Evolutionary conservation across 1,140 invertebrate species (phyloP), one percentile per base, ranked within the genome.

Genomic region (Sipha flava): DNA sequence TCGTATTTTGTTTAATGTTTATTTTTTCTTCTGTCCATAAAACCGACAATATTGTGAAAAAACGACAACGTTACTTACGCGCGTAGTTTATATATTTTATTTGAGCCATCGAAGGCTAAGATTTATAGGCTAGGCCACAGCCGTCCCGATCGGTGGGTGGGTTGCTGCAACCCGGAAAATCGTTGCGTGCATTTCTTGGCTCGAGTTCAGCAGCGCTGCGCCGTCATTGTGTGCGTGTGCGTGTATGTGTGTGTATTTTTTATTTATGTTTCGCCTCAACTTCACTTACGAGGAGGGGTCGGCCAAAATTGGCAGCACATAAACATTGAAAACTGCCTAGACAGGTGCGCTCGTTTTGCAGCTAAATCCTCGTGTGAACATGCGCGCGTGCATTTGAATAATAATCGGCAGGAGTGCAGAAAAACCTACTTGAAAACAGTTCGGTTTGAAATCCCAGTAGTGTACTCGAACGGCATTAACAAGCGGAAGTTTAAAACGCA

Each of bases 161-260:
- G 16, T 70, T 45, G 18, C 18, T 70, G 40, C 23, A 47, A 70
- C 66, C 40, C 66, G 66, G 66, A 70, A 70, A 70, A 47, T 70
- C 40, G 43, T 70, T 26, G 40, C 43, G 2, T 21, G 64, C 21
- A 45, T 70, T 47, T 70, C 66, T 70, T 70, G 66, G 66, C 66
- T 70, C 66, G 66, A 47, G 23, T 70, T 47, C 40, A 68, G 14
- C 43, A n/a, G 9, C n/a, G 2, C 1, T n/a, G 47, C 16, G 40
- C 7, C 40, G 40, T 10, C 10, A n/a, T 40, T 40, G 37, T 4
- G 4, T 40, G 37, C 37, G 37, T 40, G 66, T 45, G 3, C 4
- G 6, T 47, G 0, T 16, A n/a, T n/a, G n/a, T 43, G 26, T 2
- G 16, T 5, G 64, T 10, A 18, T 31, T 47, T 70, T 70, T 29